phyloP scores from a whole-genome alignment of 2,113 vertebrate genomes.

The Macrotus californicus region DNA sequence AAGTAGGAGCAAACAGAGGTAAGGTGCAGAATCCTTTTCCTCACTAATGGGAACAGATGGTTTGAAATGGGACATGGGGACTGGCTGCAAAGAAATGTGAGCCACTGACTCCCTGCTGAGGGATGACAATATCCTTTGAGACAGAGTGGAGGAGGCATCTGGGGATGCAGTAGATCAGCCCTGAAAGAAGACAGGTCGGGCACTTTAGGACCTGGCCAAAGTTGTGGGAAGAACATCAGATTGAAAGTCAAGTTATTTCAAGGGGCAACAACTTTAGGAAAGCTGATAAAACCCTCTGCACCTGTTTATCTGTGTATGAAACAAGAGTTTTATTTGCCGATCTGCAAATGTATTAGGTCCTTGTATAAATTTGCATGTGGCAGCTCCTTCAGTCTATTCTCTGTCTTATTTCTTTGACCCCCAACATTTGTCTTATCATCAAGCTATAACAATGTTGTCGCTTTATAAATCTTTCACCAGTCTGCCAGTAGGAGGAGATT shows the following conservation, averaged over 20 bases:
- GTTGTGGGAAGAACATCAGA: neutral
- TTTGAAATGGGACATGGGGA: neutral
- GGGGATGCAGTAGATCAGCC: neutral
- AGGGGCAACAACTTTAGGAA: neutral
- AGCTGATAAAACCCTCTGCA: no score
- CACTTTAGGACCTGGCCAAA: neutral
- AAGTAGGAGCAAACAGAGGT: neutral
- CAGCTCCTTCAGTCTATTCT: neutral
- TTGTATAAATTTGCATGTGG: neutral
- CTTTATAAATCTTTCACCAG: neutral
- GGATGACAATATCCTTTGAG: neutral
- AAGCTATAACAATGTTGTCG: neutral
- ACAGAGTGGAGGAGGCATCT: neutral
- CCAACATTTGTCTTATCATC: neutral
- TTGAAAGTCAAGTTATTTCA: neutral
- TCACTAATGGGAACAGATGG: constrained; percentile 50
- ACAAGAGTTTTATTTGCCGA: neutral
- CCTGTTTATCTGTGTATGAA: neutral
- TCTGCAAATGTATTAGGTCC: neutral
- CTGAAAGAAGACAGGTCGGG: neutral
- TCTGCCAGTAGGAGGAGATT: neutral
- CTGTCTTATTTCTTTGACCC: neutral
- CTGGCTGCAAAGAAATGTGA: neutral
- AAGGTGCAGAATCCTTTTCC: neutral
- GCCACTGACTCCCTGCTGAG: neutral